Percentiles rank a stretch among this genome's conserved stretches.
Conservation (phyloP, 1,140 invertebrate genomes). For the Cotesia vestalis region DNA sequence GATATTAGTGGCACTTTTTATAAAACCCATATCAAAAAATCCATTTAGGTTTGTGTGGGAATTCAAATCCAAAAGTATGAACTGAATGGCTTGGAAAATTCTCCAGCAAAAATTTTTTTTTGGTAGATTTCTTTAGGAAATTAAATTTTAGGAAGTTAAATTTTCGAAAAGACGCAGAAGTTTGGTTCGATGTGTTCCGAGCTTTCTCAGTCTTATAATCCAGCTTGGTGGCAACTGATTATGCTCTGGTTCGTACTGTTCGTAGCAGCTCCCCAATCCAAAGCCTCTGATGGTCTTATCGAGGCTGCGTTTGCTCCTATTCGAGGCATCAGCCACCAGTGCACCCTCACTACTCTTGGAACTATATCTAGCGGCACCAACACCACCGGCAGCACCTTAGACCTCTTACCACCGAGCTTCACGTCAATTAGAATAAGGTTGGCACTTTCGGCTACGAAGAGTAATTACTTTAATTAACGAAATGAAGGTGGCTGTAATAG, state of each 20-base stretch:
- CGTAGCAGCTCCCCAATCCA: conserved; percentile 39
- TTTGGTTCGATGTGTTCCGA: conserved; percentile 44
- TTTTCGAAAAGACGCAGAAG: conserved; percentile 18
- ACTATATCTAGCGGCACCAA: too few relatives aligned
- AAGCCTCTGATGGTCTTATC: conserved; percentile 35
- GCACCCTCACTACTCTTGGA: conserved; percentile 35
- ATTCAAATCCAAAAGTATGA: too few relatives aligned
- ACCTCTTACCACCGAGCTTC: conserved; percentile 60
- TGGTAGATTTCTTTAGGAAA: background rate
- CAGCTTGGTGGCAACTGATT: conserved; percentile 66
- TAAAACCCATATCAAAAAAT: too few relatives aligned
- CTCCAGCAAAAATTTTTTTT: background rate
- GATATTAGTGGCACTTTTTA: too few relatives aligned
- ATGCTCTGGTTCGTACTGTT: conserved; percentile 55
- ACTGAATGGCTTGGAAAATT: too few relatives aligned
- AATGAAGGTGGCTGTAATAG: conserved; percentile 53
- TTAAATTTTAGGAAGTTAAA: conserved; percentile 10
- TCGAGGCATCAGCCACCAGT: conserved; percentile 32
- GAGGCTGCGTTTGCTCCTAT: conserved; percentile 31
- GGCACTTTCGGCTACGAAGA: conserved; percentile 67
- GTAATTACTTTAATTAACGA: conserved; percentile 71
- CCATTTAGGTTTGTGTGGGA: too few relatives aligned
- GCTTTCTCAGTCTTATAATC: conserved; percentile 60
- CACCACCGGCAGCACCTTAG: conserved; percentile 28
- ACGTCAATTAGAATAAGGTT: conserved; percentile 69